Evolutionary conservation across 2,113 vertebrate species (phyloP).

Genomic region (Uria aalge): DNA sequence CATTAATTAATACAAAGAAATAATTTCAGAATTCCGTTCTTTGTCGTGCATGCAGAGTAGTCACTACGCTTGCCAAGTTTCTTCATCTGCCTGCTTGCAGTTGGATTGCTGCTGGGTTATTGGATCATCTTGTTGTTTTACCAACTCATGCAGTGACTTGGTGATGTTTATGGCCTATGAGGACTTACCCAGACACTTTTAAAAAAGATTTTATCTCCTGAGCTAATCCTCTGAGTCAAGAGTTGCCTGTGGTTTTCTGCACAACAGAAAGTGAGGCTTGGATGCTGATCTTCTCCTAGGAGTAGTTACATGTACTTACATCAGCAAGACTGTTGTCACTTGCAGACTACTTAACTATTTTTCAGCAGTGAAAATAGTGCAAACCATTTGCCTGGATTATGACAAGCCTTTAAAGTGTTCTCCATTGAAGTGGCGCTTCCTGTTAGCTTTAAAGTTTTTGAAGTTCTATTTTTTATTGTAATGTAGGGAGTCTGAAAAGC

Average conservation of each 20-base stretch:
- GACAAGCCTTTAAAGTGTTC: background rate
- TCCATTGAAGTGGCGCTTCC: background rate
- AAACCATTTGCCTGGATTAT: background rate
- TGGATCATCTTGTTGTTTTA: background rate
- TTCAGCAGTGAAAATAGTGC: background rate
- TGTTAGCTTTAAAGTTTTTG: background rate
- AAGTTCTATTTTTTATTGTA: background rate
- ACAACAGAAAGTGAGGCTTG: background rate
- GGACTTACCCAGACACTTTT: background rate
- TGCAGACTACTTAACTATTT: background rate
- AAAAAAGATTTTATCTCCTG: background rate
- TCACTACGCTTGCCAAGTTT: background rate
- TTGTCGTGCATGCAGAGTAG: background rate
- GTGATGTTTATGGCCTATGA: background rate
- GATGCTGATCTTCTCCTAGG: background rate
- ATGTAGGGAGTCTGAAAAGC: background rate
- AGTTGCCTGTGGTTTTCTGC: background rate
- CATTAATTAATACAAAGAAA: constrained; percentile 20
- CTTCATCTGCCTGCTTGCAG: background rate
- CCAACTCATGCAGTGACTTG: background rate
- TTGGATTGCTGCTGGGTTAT: constrained; percentile 2
- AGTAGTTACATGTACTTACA: background rate
- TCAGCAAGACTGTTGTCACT: background rate
- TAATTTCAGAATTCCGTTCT: background rate
- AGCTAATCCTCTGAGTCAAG: background rate